Evolutionary conservation across 2,888 invertebrate genomes (phyloP), one percentile per base, ranked within the genome.

Genomic region (Phalangium opilio): DNA sequence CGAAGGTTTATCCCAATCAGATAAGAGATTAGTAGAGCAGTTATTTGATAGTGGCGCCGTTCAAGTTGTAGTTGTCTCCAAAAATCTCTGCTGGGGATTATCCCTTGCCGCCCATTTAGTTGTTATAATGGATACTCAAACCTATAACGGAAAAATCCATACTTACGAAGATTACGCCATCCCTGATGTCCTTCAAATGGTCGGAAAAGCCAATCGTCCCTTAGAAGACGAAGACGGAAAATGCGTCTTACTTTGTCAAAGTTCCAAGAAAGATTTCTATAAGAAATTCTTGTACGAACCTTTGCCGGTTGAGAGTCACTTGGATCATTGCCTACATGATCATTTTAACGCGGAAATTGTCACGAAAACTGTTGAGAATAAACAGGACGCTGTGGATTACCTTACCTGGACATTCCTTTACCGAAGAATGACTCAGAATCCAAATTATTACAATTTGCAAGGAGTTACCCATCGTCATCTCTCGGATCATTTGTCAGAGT

Each of bases 301-400:
- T 1, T 67, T 98, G 48, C 96, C 96, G 1, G 81, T 96, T 0
- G 96, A 96, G 77, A 95, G 93, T 55, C 96, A 98, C 67, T 71
- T 99, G 58, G 96, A 99, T 72, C 96, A 96, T 62, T 78, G 90
- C 53, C 75, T 99, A 2, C 96, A 98, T 67, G 98, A 99, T 70
- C 98, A 99, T 69, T 91, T 99, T 67, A 99, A 98, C 70, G 98
- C 98, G 0, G 98, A 99, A 71, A 93, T 99, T 47, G 96, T 99
- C 0, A 98, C 98, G 0, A 96, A 96, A 68, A 98, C 96, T 0
- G 91, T 99, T 59, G 98, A 98, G 70, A 98, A 98, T 71, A 99
- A 99, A 63, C 98, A 99, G 66, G 98, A 99, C 63, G 96, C 96
- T 0, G 96, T 99, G 0, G 98, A 99, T 72, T 98, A 98, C 62